Percentiles rank a stretch among this genome's conserved stretches.
These are phyloP conservation scores for Sebastes aleutianus DNA, from an alignment of 2,797 vertebrate genomes.

Conservation along the genomic window DNA sequence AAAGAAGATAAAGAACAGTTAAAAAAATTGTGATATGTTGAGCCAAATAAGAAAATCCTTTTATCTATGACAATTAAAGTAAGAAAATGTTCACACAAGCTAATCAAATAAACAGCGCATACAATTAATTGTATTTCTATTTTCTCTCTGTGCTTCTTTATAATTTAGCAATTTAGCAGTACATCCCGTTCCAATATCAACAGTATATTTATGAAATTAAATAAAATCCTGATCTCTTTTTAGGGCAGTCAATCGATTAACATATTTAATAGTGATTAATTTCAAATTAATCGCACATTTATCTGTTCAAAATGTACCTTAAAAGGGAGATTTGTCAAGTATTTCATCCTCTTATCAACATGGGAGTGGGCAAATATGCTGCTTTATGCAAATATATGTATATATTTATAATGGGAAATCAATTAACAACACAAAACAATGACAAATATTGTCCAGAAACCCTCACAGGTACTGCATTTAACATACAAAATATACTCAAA, in stretches of 20 bases:
- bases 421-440: too few species aligned
- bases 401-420: too few species aligned
- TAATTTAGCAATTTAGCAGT: neutral
- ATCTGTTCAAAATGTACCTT: too few species aligned
- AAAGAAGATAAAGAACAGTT: conserved; percentile 38
- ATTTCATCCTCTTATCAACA: too few species aligned
- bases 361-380: too few species aligned
- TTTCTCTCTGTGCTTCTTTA: neutral
- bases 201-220: neutral
- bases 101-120: neutral
- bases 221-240: conserved; percentile 1
- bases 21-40: conserved; percentile 18
- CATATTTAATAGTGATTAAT: too few species aligned
- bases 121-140: neutral
- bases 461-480: too few species aligned
- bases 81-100: neutral
- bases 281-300: too few species aligned
- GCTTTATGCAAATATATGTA: too few species aligned
- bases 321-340: too few species aligned
- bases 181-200: neutral
- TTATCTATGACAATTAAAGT: neutral
- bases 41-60: neutral
- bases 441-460: too few species aligned
- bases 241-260: neutral
- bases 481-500: too few species aligned